These are phyloP conservation scores for Meloidogyne floridensis DNA, from an alignment of 1,140 invertebrate genomes.

Conservation along the genomic window DNA sequence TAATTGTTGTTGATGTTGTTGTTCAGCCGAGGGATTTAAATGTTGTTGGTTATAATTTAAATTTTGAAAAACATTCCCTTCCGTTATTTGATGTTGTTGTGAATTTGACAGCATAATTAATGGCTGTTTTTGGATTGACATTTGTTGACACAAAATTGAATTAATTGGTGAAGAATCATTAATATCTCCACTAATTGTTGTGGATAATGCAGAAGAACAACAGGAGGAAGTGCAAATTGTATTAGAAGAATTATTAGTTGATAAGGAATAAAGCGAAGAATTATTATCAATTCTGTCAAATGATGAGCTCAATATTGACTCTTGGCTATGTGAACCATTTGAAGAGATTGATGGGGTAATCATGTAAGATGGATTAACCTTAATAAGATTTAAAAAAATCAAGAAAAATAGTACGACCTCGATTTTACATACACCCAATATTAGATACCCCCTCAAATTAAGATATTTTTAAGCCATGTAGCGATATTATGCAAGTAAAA, in stretches of 20 bases:
- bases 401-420: too few species aligned
- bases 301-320: background rate
- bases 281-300: background rate
- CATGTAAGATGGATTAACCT: background rate
- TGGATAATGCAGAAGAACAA: background rate
- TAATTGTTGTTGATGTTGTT: background rate
- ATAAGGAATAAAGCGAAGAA: background rate
- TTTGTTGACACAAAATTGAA: slow-evolving; percentile 2
- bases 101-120: background rate
- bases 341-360: background rate
- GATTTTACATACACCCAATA: too few species aligned
- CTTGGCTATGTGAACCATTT: background rate
- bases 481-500: too few species aligned
- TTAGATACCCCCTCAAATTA: too few species aligned
- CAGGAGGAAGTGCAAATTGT: background rate
- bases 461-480: too few species aligned
- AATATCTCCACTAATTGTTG: background rate
- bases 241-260: background rate
- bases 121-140: background rate
- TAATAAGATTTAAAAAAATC: too few species aligned
- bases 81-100: background rate
- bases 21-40: background rate
- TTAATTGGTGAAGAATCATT: background rate
- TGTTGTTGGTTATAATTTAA: background rate
- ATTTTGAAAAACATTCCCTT: slow-evolving; percentile 4